Evolutionary conservation across 2,888 invertebrate genomes (phyloP), one percentile per base, ranked within the genome.

Genomic region (Abrostola triplasia): DNA sequence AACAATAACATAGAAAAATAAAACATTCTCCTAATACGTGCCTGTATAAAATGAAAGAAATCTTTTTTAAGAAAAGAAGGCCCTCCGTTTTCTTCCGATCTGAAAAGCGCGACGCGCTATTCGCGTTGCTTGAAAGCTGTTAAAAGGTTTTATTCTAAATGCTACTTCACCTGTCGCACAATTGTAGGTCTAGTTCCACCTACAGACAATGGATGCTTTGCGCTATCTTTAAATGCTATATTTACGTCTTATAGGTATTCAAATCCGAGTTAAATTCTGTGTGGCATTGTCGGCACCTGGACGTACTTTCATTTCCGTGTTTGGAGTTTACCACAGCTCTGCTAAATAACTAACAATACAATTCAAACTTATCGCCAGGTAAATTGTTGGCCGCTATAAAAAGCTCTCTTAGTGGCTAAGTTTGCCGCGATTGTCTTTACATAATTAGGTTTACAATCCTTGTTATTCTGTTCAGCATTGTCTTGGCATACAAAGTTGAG

Each of bases 111-210:
- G 44, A 10, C 42, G 55, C 24, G 37, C 36, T 24, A 12, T 52
- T 51, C 54, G 44, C 24, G 49, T 9, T 10, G n/a, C 47, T 36
- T 61, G 64, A 64, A 67, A 70, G 65, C 71, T 60, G 56, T 69
- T 64, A 67, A 81, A 77, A 67, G 58, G 73, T 66, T 76, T 81
- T 77, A 76, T 79, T 78, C 64, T 67, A 63, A 72, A 64, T 72
- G 67, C 65, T 59, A 57, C 73, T 80, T 71, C 75, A 82, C 77
- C 75, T 77, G 76, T 64, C 63, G 35, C 13, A 53, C 67, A 52
- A 65, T 82, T 80, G 82, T 82, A 64, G 56, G 44, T 12, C 61
- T 36, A 57, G 62, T 69, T 69, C 61, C 65, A 49, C 49, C 8
- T 8, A 35, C 10, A n/a, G 48, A 76, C 64, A 67, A 67, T 55